Conservation (phyloP, 2,888 invertebrate genomes). For the Drosophila ezoana region DNA sequence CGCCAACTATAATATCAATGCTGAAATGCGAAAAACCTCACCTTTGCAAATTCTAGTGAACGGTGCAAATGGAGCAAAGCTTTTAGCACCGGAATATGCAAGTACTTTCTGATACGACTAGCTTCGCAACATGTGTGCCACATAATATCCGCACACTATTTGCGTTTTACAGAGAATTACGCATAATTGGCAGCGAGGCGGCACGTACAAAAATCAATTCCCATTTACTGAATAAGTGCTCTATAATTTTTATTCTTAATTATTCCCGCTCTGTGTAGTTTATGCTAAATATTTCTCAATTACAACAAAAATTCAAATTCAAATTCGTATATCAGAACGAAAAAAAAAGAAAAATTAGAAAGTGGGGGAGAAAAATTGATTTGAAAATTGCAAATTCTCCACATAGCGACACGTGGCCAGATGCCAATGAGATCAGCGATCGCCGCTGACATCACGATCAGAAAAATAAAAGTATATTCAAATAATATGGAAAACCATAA, state of each 20-base stretch:
- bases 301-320: not conserved
- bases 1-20: not conserved
- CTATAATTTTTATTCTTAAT: constrained; percentile 1
- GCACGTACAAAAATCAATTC: constrained; percentile 34
- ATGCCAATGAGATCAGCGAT: constrained; percentile 51
- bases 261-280: not conserved
- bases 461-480: not conserved
- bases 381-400: constrained; percentile 5
- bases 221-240: constrained; percentile 11
- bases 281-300: constrained; percentile 16
- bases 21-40: not conserved
- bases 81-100: too few species aligned
- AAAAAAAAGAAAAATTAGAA: too few species aligned
- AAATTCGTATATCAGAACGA: not conserved
- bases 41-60: not conserved
- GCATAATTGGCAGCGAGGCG: constrained; percentile 19
- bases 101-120: not conserved
- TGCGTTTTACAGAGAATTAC: not conserved
- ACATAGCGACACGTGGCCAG: constrained; percentile 21
- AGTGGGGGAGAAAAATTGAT: not conserved
- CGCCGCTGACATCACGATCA: constrained; percentile 40
- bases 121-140: not conserved
- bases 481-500: constrained; percentile 6
- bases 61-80: not conserved
- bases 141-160: constrained; percentile 5